Percentiles rank a stretch among this genome's conserved stretches.
These are phyloP conservation scores for Pseudomugil tenellus DNA, from an alignment of 2,797 vertebrate species.

Conservation along the genomic window DNA sequence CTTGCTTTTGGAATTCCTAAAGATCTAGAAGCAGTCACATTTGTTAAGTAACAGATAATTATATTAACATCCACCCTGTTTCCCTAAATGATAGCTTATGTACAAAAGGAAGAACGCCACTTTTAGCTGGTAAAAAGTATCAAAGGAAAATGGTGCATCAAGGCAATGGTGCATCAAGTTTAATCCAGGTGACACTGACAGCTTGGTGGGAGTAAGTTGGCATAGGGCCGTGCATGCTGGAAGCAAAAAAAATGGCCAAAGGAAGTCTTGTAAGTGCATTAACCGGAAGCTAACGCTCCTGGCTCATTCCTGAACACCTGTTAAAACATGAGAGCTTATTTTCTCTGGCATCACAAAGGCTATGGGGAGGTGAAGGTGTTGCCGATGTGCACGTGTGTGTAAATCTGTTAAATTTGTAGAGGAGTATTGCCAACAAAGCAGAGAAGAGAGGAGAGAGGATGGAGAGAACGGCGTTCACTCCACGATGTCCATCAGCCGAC, in stretches of 20 bases:
- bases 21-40: slow-evolving; percentile 60
- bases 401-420: slow-evolving; percentile 23
- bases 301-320: slow-evolving; percentile 71
- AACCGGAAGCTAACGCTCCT: slow-evolving; percentile 64
- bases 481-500: slow-evolving; percentile 86
- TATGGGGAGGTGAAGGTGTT: slow-evolving; percentile 29
- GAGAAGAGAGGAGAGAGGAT: slow-evolving; percentile 25
- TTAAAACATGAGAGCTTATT: slow-evolving; percentile 79
- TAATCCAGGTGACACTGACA: slow-evolving; percentile 68
- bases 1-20: slow-evolving; percentile 46
- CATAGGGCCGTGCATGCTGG: slow-evolving; percentile 71
- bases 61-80: slow-evolving; percentile 80
- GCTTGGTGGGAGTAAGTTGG: slow-evolving; percentile 29
- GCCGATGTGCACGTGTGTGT: slow-evolving; percentile 13
- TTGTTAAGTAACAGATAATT: slow-evolving; percentile 56
- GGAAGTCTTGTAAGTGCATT: slow-evolving; percentile 75
- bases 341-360: slow-evolving; percentile 60
- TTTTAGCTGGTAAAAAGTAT: slow-evolving; percentile 41
- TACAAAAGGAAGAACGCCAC: slow-evolving; percentile 70
- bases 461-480: slow-evolving; percentile 76
- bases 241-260: slow-evolving; percentile 66
- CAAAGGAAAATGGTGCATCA: slow-evolving; percentile 56
- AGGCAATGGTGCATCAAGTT: slow-evolving; percentile 73
- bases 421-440: slow-evolving; percentile 70
- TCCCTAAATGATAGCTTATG: slow-evolving; percentile 73